Conservation (phyloP, 1,140 invertebrate species). For the Bombus ignitus region DNA sequence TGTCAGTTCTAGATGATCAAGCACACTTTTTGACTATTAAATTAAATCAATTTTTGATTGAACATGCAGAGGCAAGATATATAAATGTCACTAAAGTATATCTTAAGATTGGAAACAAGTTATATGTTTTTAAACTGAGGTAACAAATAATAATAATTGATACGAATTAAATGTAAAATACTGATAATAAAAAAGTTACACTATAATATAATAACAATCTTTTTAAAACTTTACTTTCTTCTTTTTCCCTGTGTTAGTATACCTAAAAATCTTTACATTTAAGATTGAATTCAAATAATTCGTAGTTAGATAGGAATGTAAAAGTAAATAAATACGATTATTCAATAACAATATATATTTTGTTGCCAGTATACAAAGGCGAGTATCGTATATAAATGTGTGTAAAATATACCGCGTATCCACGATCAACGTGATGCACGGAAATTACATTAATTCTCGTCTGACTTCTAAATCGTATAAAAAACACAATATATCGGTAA, state of each 20-base stretch:
- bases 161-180: background rate
- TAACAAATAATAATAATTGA: constrained; percentile 33
- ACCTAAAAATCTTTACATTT: background rate
- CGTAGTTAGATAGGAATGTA: background rate
- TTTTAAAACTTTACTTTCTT: background rate
- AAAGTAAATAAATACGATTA: constrained; percentile 28
- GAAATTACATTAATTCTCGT: constrained; percentile 21
- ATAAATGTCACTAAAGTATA: constrained; percentile 73
- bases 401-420: constrained; percentile 33
- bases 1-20: constrained; percentile 79
- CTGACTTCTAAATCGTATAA: constrained; percentile 40
- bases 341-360: constrained; percentile 64
- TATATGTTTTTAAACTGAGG: constrained; percentile 74
- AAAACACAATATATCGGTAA: constrained; percentile 33
- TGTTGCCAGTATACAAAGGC: constrained; percentile 46
- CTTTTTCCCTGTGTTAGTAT: background rate
- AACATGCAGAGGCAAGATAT: constrained; percentile 69
- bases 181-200: background rate
- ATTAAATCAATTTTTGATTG: constrained; percentile 77
- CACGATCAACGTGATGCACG: constrained; percentile 46
- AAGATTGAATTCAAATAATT: background rate
- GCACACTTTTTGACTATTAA: constrained; percentile 78
- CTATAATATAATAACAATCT: background rate
- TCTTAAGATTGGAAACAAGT: constrained; percentile 82
- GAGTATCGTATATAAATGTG: constrained; percentile 52